These are phyloP conservation scores for Steromphala cineraria DNA, from an alignment of 2,888 invertebrate genomes.

Conservation along the genomic window DNA sequence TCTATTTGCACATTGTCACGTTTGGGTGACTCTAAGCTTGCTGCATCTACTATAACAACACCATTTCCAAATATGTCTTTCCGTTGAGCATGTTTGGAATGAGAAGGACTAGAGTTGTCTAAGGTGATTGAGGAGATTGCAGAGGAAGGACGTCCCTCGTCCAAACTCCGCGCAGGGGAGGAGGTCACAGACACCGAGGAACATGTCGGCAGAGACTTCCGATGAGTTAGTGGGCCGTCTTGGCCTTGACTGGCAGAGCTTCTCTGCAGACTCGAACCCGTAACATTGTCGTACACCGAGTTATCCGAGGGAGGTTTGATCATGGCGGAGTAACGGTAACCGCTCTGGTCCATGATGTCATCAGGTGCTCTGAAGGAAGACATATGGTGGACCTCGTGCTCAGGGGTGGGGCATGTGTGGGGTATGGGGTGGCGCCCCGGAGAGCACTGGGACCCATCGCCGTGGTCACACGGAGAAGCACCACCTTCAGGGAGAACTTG, in stretches of 20 bases:
- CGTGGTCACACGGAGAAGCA: slow-evolving; percentile 27
- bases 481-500: slow-evolving; percentile 69
- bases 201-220: slow-evolving; percentile 47
- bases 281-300: slow-evolving; percentile 51
- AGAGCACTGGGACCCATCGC: not conserved
- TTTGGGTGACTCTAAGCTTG: not conserved
- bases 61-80: slow-evolving; percentile 2
- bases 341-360: slow-evolving; percentile 19
- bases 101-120: slow-evolving; percentile 11
- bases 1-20: slow-evolving; percentile 4
- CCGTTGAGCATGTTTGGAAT: not conserved
- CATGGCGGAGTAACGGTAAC: slow-evolving; percentile 38
- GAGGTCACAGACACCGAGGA: slow-evolving; percentile 17
- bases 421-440: slow-evolving; percentile 74
- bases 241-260: not conserved
- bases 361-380: slow-evolving; percentile 12
- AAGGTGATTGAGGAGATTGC: slow-evolving; percentile 45
- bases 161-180: slow-evolving; percentile 22
- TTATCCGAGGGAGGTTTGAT: slow-evolving; percentile 56
- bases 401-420: slow-evolving; percentile 30
- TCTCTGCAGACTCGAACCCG: slow-evolving; percentile 11
- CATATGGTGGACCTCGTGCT: slow-evolving; percentile 10
- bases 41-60: slow-evolving; percentile 1
- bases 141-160: slow-evolving; percentile 45
- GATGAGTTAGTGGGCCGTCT: not conserved